A percentile compares a stretch with the other conserved stretches of the same genome.
Conservation (phyloP, 2,797 vertebrate species). For the Peromyscus aztecus region DNA sequence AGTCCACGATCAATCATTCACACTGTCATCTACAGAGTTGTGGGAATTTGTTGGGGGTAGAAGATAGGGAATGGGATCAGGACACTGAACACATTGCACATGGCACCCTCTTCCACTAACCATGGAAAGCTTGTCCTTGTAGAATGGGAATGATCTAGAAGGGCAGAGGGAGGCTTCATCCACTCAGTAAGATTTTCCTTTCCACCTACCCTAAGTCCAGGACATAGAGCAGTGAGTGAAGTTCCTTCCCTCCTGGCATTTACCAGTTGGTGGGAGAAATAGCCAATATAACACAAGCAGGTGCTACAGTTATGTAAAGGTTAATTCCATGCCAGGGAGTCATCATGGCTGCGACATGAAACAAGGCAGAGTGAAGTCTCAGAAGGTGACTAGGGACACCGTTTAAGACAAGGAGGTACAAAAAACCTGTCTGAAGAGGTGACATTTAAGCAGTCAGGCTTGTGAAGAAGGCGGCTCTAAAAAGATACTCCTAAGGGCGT, state of each 20-base stretch:
- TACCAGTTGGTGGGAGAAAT: background rate
- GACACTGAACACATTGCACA: background rate
- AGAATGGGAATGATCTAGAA: background rate
- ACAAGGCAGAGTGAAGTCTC: background rate
- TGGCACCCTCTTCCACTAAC: background rate
- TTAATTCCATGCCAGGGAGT: background rate
- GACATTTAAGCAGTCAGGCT: background rate
- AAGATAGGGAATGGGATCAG: background rate
- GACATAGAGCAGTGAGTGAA: background rate
- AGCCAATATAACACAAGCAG: background rate
- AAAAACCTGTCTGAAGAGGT: background rate
- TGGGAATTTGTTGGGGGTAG: background rate
- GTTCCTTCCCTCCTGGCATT: background rate
- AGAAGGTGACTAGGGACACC: background rate
- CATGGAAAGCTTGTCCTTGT: background rate
- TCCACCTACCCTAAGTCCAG: background rate
- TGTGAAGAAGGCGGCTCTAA: background rate
- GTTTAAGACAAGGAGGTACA: background rate
- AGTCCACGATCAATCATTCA: background rate
- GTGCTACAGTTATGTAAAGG: background rate
- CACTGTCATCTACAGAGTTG: no score
- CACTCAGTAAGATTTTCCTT: conserved; percentile 5
- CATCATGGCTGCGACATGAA: background rate
- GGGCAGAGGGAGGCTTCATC: background rate
- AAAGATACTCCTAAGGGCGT: background rate